Percentiles rank a stretch among this genome's conserved stretches.
These are phyloP conservation scores for Hoplias malabaricus DNA, from an alignment of 2,113 vertebrate species.

Conservation along the genomic window DNA sequence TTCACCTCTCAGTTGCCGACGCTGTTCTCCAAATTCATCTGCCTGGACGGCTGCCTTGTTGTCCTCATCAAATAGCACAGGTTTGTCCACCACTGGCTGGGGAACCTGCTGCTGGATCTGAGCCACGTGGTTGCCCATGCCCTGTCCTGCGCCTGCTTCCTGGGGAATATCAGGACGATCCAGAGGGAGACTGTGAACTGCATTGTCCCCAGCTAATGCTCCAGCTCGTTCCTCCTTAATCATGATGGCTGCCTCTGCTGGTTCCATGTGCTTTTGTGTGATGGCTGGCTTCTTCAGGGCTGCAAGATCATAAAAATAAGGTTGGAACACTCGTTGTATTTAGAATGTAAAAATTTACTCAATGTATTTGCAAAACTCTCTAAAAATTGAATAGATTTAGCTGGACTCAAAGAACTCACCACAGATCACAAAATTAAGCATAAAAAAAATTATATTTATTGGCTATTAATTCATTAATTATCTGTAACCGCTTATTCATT, in stretches of 20 bases:
- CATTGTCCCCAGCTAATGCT: slow-evolving; percentile 58
- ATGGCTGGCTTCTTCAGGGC: slow-evolving; percentile 76
- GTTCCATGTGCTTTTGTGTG: slow-evolving; percentile 66
- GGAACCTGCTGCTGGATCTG: slow-evolving; percentile 52
- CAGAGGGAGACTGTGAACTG: slow-evolving; percentile 51
- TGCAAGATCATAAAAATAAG: slow-evolving; percentile 33
- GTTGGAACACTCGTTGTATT: too few relatives aligned
- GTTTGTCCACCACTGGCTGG: slow-evolving; percentile 59
- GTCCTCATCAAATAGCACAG: slow-evolving; percentile 69
- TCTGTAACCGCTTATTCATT: too few relatives aligned
- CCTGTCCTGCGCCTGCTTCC: slow-evolving; percentile 45
- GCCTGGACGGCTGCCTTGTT: slow-evolving; percentile 71
- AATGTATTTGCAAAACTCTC: too few relatives aligned
- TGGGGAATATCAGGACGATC: slow-evolving; percentile 68
- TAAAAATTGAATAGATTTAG: too few relatives aligned
- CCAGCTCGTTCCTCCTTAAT: slow-evolving; percentile 52
- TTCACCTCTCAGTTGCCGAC: slow-evolving; percentile 68
- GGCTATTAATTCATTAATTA: too few relatives aligned
- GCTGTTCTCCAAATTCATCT: slow-evolving; percentile 75
- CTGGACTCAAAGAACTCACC: too few relatives aligned
- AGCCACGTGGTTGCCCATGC: slow-evolving; percentile 41
- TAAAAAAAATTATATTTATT: too few relatives aligned
- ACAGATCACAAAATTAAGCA: too few relatives aligned
- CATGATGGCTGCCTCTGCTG: slow-evolving; percentile 38
- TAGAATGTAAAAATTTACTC: too few relatives aligned